Percentiles rank a stretch among this genome's conserved stretches.
Evolutionary conservation across 2,888 invertebrate genomes (phyloP).

Genomic region (Hemithea aestivaria): DNA sequence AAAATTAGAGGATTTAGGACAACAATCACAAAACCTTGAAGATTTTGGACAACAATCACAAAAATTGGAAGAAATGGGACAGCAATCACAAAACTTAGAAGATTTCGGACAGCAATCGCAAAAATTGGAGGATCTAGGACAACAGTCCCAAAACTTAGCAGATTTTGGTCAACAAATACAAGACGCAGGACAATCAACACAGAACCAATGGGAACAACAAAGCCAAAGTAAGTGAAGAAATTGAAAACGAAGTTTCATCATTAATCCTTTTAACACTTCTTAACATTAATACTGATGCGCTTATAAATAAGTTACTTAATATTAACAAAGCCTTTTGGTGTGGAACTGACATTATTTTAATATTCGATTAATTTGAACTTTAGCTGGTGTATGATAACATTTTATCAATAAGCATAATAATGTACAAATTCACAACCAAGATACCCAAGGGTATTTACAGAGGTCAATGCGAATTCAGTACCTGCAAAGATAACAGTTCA

Average conservation of each 20-base stretch:
- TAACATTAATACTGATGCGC: too few species aligned
- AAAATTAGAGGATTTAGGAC: constrained; percentile 23
- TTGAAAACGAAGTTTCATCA: constrained; percentile 14
- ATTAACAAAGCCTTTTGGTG: too few species aligned
- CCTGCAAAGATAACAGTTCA: too few species aligned
- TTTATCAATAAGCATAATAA: too few species aligned
- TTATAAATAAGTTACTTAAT: too few species aligned
- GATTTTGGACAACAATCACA: constrained; percentile 35
- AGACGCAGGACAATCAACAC: constrained; percentile 38
- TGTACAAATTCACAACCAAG: too few species aligned
- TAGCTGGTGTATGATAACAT: too few species aligned
- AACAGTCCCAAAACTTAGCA: constrained; percentile 28
- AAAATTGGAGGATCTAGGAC: constrained; percentile 31
- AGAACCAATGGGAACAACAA: constrained; percentile 32
- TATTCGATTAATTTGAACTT: too few species aligned
- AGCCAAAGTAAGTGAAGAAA: constrained; percentile 31
- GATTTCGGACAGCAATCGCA: constrained; percentile 41
- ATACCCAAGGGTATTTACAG: too few species aligned
- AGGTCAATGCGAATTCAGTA: too few species aligned
- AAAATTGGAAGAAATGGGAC: constrained; percentile 28
- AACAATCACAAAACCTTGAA: constrained; percentile 34
- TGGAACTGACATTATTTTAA: too few species aligned
- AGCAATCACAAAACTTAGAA: constrained; percentile 38
- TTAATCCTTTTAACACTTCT: background rate
- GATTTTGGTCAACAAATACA: constrained; percentile 32